These are phyloP conservation scores for Hypselothyrea guttata DNA, from an alignment of 2,888 invertebrate species.

Conservation along the genomic window DNA sequence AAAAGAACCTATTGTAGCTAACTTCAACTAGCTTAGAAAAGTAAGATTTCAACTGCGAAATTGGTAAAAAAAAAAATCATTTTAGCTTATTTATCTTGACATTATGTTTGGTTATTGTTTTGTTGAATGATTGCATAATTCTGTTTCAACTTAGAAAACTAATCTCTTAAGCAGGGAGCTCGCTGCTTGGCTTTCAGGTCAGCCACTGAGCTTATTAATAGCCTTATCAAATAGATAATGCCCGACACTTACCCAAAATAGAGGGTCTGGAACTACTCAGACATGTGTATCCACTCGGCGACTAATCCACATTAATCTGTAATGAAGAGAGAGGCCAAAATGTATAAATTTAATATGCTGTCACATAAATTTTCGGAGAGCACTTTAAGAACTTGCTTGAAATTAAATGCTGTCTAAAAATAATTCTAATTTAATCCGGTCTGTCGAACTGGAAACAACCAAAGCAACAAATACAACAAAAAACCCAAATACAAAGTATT, in stretches of 20 bases:
- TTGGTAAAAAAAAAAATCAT: slow-evolving; percentile 16
- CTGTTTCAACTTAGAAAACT: not conserved
- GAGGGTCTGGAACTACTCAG: slow-evolving; percentile 10
- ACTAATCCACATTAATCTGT: slow-evolving; percentile 60
- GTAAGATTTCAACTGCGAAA: slow-evolving; percentile 24
- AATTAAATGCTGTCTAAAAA: slow-evolving; percentile 61
- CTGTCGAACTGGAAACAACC: slow-evolving; percentile 35
- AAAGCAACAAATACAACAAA: slow-evolving; percentile 14
- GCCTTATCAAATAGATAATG: not conserved
- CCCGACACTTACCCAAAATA: slow-evolving; percentile 35
- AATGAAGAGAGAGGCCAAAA: slow-evolving; percentile 62
- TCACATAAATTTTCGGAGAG: slow-evolving; percentile 60
- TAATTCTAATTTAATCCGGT: slow-evolving; percentile 54
- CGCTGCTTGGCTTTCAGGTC: slow-evolving; percentile 3
- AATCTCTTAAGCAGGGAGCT: not conserved
- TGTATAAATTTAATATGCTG: slow-evolving; percentile 74
- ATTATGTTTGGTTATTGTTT: too few species aligned
- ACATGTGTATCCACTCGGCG: slow-evolving; percentile 59
- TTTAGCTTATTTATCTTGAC: too few species aligned
- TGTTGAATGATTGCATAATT: too few species aligned
- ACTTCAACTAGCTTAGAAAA: slow-evolving; percentile 36
- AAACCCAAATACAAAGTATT: not conserved
- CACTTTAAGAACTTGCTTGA: slow-evolving; percentile 20
- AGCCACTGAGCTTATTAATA: not conserved
- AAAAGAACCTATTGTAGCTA: slow-evolving; percentile 29